Evolutionary conservation across 2,797 vertebrate genomes (phyloP), one percentile per base, ranked within the genome.

Genomic region (Acropternis orthonyx): DNA sequence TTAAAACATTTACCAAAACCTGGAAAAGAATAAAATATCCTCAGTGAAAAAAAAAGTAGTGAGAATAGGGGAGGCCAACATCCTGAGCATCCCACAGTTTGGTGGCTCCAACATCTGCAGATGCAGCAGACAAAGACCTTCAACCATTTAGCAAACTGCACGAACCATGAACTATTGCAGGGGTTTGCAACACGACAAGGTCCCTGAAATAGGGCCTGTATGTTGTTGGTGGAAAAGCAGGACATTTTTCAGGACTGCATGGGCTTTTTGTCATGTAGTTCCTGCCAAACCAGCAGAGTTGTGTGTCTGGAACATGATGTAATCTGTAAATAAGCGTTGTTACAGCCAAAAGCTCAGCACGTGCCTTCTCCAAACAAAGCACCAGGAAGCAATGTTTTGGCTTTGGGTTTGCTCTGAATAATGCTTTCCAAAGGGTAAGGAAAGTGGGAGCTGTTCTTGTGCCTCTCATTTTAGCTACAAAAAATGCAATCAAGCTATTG

Each of bases 1-100:
- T 99, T 94, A 99, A 96, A 94, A 99, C 98, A 83, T 99, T 99
- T 91, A 99, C 97, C 97, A 99, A 97, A 96, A 99, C 99, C 99
- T 99, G 97, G 30, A 78, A 77, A 27, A 92, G 71, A 93, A 85
- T 6, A 76, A 30, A 74, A 82, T 20, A 82, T 7, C 34, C 39
- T 69, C 41, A 41, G 13, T 63, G 67, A 86, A 55, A 39, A 10
- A 75, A 39, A 23, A 18, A 19, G 3, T 8, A 10, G 58, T 48
- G 59, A 79, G 39, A 82, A 39, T 2, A 73, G 72, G n/a, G 62
- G 39, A 67, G 81, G 49, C 10, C 61, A 84, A 1, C 6, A 49
- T 68, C 61, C 36, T 2, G 7, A 85, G 52, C 75, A 74, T 39
- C 16, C 26, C 65, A 8, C 30, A 37, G 9, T 36, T 1, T 32